Base-by-base conservation (phyloP, 92 coral and sea anemone genomes). In the Zoanthus solanderi region DNA sequence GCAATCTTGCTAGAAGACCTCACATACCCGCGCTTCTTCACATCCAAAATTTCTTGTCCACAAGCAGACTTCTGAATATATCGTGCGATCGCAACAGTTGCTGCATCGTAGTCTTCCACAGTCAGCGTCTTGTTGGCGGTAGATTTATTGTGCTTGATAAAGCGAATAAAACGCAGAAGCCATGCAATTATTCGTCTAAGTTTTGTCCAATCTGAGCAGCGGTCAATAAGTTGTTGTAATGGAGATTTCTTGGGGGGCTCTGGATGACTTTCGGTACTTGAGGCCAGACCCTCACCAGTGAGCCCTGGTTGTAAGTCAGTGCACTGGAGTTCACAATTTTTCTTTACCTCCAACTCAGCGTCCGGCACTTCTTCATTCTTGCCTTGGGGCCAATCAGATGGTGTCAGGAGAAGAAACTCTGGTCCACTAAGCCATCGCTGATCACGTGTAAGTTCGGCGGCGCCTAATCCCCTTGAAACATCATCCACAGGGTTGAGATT, bases 161-260 rank as follows among this genome's bases (percentile, higher is more conserved):
- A 90, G 72, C 82, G 88, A 9, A 44, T 82, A 61, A 87, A 92
- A 13, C 89, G 76, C 61, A 71, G n/a, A 61, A 92, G 88, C 95
- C 93, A 92, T 6, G 93, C 95, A 56, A 92, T 68, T 60, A 67
- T 87, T 46, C 91, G 83, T 56, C 80, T 56, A 32, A 90, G 91
- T 48, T 72, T 75, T 76, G 90, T 87, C 95, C 95, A 92, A 56
- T 90, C 89, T 11, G 95, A 92, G 88, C 93, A 92, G 90, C 61
- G 68, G 78, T 78, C 80, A 12, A 89, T 60, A 37, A 90, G 81
- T n/a, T n/a, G 75, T 86, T 90, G 93, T 42, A 90, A 47, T 13
- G 53, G 63, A 66, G 63, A 14, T 32, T 65, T 65, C 79, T 46
- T 47, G 78, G 76, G 44, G 31, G 10, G 61, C 13, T 75, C 50